Evolutionary conservation across 2,797 vertebrate species (phyloP), one percentile per base, ranked within the genome.

Genomic region (Lycodopsis pacificus): DNA sequence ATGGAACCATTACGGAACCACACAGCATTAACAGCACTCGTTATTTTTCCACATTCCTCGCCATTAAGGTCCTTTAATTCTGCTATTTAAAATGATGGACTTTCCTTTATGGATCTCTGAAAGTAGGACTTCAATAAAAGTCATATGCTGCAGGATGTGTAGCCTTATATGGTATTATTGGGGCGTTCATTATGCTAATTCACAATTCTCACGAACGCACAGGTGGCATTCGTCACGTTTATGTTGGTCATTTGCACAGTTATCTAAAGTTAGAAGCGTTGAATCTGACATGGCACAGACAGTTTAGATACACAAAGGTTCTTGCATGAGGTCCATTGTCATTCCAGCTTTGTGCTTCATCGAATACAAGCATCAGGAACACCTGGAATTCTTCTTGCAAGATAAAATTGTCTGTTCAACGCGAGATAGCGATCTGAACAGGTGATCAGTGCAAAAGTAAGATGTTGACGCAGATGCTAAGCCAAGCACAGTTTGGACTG

Each of bases 371-470:
- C 5, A 57, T 5, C 2, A 48, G 11, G 19, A 42, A 32, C 30
- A 48, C 5, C 12, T 62, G n/a, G 4, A 65, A 34, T 25, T 64
- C 46, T 3, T 48, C 8, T 49, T 22, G 4, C 13, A 25, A 22
- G 2, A 54, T 34, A 42, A 38, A 74, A 10, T 48, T 10, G 20
- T 71, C 1, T 42, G 13, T 49, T 74, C 14, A 38, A 3, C 6
- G 14, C 44, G 4, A 64, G 14, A 61, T 4, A 38, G 27, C 19
- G 11, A 34, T 73, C n/a, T 59, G 32, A 77, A 36, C 49, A 69
- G 34, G 54, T 61, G 32, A 72, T 61, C 27, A 25, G 38, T 6
- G 25, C 22, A 65, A 25, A 73, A 63, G 44, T 34, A 56, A 53
- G 11, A 65, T 27, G 6, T 3, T 46, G 17, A 30, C 30, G 65